Base-by-base conservation (phyloP, 23 tunicate genomes). In the Styela clava region DNA sequence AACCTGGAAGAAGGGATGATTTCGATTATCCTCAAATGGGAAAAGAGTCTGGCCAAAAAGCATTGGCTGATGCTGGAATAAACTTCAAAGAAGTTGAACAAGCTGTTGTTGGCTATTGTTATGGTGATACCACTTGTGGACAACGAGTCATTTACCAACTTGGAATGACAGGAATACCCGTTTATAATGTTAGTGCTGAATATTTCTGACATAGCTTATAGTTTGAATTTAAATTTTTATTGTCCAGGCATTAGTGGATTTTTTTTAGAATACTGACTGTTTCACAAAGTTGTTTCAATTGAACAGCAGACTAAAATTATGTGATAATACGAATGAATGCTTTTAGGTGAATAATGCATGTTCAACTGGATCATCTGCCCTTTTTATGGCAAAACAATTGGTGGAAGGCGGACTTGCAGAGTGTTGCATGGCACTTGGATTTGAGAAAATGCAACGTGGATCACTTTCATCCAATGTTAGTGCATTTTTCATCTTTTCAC, bases 11-110 rank as follows among this genome's bases (percentile, higher is more conserved):
- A 83, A 62, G 99, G 27, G 86, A 90, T 51, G 83, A 95, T 77
- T 95, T 95, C 79, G 99, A 95, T 69, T 95, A 95, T 83, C 99
- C 96, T 35, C 93, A 95, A 70, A 95, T 95, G 96, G 93, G 88
- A 24, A 90, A 90, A 84, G 99, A 96, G 74, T 94, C 99, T 22
- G 87, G 94, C 0, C 26, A 69, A 71, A 81, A 76, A 77, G 99
- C 99, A 5, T 79, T 96, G 63, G 94, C 94, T 26, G 99, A 96
- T 85, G 97, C 99, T 33, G 97, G 97, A 29, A 78, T 95, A 77
- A 31, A 88, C 2, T 87, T 80, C 61, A 76, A 74, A 9, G 89
- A 96, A 35, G 86, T 91, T 26, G 94, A 91, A 67, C 95, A 94
- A 79, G 95, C 86, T n/a, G 92, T 83, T 2, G 99, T 86, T 44